Evolutionary conservation across 2,888 invertebrate species (phyloP).

Genomic region (Thera obeliscata): DNA sequence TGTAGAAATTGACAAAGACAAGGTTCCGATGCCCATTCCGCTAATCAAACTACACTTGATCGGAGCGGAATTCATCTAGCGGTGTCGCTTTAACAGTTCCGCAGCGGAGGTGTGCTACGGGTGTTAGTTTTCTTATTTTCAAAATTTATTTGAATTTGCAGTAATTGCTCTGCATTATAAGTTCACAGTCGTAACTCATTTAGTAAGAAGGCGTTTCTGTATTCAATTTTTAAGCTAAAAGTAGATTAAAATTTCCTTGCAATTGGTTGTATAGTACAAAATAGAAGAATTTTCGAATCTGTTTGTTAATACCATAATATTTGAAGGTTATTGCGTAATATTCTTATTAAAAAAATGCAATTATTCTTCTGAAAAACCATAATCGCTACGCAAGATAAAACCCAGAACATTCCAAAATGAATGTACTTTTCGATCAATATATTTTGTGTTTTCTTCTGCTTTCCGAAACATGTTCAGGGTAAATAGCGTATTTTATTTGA

Average conservation of each 20-base stretch:
- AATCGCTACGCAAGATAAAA: constrained; percentile 3
- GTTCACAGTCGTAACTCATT: background rate
- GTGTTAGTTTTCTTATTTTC: too few species aligned
- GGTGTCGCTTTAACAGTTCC: too few species aligned
- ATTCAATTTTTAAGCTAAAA: too few species aligned
- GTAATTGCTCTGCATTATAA: too few species aligned
- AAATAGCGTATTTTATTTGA: constrained; percentile 39
- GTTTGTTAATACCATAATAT: constrained; percentile 9
- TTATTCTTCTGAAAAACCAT: constrained; percentile 25
- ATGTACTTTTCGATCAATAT: constrained; percentile 25
- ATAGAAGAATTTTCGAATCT: constrained; percentile 48
- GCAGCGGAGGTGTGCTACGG: too few species aligned
- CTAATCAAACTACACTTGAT: too few species aligned
- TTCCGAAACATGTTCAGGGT: constrained; percentile 41
- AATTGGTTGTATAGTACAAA: constrained; percentile 65
- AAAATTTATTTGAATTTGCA: too few species aligned
- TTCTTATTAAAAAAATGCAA: constrained; percentile 47
- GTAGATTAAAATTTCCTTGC: constrained; percentile 49
- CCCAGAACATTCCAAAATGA: background rate
- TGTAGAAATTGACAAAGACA: too few species aligned
- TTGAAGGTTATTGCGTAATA: constrained; percentile 42
- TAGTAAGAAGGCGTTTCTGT: background rate
- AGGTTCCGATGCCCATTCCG: too few species aligned
- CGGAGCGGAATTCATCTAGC: too few species aligned
- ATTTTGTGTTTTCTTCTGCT: constrained; percentile 36